These are phyloP conservation scores for Trissoscelio sp. DNA, from an alignment of 2,888 invertebrate species.

Conservation along the genomic window DNA sequence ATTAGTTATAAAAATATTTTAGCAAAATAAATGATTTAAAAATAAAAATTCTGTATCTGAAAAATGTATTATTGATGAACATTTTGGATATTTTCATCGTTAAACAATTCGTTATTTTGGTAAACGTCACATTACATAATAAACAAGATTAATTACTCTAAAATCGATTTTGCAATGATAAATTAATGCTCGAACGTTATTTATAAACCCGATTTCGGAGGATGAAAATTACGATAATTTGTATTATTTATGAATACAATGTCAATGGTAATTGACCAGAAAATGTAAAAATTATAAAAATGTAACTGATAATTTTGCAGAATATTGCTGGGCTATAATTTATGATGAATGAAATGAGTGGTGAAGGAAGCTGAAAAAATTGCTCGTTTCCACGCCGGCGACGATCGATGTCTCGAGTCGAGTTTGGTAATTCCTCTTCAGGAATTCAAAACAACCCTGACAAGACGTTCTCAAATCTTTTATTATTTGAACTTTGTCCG, in stretches of 20 bases:
- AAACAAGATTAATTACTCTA: no score
- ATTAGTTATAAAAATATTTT: no score
- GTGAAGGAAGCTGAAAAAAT: neutral
- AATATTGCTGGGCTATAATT: no score
- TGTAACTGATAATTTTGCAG: no score
- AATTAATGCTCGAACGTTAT: constrained; percentile 13
- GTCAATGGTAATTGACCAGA: no score
- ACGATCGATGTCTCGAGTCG: constrained; percentile 39
- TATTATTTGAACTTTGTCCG: constrained; percentile 43
- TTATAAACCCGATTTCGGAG: constrained; percentile 10
- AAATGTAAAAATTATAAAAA: no score
- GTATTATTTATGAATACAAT: constrained; percentile 16
- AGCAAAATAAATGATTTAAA: no score
- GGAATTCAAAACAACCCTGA: constrained; percentile 36
- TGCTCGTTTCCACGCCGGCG: neutral
- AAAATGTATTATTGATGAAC: no score
- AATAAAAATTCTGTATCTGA: no score
- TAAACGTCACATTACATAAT: constrained; percentile 15
- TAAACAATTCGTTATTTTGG: no score
- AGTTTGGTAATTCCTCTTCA: constrained; percentile 43
- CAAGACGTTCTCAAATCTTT: constrained; percentile 32
- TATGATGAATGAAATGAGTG: neutral
- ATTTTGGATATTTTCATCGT: no score
- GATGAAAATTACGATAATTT: neutral
- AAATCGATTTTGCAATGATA: constrained; percentile 3